These are phyloP conservation scores for Drosophila ogumai DNA, from an alignment of 1,140 invertebrate genomes.

Conservation along the genomic window DNA sequence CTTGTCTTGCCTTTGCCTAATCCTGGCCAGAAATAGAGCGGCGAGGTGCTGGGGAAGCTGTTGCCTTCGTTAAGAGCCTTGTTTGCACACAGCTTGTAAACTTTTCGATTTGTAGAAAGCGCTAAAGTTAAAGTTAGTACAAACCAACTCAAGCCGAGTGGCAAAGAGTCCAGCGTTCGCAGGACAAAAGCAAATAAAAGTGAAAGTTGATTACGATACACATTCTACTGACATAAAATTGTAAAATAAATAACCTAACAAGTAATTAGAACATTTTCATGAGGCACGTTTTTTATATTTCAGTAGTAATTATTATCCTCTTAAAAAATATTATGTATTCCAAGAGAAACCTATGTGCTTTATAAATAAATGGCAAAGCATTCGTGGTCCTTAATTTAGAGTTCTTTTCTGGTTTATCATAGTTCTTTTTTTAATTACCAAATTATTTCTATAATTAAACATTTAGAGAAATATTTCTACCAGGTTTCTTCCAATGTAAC, in stretches of 20 bases:
- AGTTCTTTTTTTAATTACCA: no score
- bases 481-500: no score
- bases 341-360: not conserved
- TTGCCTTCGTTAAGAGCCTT: slow-evolving; percentile 48
- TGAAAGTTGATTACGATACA: not conserved
- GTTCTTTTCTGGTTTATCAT: no score
- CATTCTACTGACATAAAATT: not conserved
- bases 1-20: slow-evolving; percentile 19
- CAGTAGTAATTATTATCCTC: not conserved
- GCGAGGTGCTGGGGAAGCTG: not conserved
- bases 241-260: not conserved
- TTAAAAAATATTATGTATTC: not conserved
- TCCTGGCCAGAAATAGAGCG: slow-evolving; percentile 2
- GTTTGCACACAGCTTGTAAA: slow-evolving; percentile 28
- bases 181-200: not conserved
- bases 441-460: no score
- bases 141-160: slow-evolving; percentile 6
- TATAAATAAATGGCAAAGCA: not conserved
- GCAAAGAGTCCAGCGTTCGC: slow-evolving; percentile 6
- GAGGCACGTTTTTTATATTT: not conserved
- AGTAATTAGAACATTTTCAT: not conserved
- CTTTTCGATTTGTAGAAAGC: slow-evolving; percentile 48
- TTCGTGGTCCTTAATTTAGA: no score
- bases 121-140: slow-evolving; percentile 55
- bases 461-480: no score